Conservation (phyloP, 2,888 invertebrate genomes). For the Stramonita haemastoma region DNA sequence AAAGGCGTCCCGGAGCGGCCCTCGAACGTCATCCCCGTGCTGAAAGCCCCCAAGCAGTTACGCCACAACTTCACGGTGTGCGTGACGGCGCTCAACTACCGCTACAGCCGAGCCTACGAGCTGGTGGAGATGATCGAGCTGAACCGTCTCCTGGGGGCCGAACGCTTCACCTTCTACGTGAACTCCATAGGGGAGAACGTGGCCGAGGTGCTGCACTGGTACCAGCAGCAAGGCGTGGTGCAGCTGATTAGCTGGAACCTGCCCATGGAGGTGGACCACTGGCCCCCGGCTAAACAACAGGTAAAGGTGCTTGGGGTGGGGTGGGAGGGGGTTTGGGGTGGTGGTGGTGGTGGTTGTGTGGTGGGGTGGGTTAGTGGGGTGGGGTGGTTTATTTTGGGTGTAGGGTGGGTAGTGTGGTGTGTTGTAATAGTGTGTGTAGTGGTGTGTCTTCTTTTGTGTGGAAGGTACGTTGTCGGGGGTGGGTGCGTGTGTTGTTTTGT, state of each 20-base stretch:
- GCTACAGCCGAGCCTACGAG: slow-evolving; percentile 63
- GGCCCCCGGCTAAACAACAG: slow-evolving; percentile 23
- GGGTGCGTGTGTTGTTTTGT: too few species aligned
- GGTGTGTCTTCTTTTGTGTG: too few species aligned
- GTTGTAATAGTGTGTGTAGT: too few species aligned
- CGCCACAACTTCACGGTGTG: slow-evolving; percentile 62
- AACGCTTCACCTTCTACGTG: slow-evolving; percentile 71
- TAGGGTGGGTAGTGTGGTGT: too few species aligned
- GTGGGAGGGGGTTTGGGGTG: neutral
- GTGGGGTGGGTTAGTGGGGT: neutral
- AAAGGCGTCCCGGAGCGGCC: neutral
- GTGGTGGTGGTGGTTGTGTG: neutral
- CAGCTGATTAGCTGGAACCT: slow-evolving; percentile 38
- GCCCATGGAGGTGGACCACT: slow-evolving; percentile 34
- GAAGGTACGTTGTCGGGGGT: too few species aligned
- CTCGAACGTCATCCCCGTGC: neutral
- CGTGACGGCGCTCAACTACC: slow-evolving; percentile 62
- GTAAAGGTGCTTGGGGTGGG: neutral
- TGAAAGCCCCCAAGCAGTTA: neutral
- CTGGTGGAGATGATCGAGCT: slow-evolving; percentile 75
- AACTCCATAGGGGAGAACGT: slow-evolving; percentile 64
- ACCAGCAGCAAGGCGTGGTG: slow-evolving; percentile 30
- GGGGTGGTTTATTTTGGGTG: neutral
- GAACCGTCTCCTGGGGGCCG: slow-evolving; percentile 71
- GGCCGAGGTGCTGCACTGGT: slow-evolving; percentile 51